These are phyloP conservation scores for Clytia hemisphaerica DNA, from an alignment of 30 jellyfish, hydroid and myxozoan species.

Conservation along the genomic window DNA sequence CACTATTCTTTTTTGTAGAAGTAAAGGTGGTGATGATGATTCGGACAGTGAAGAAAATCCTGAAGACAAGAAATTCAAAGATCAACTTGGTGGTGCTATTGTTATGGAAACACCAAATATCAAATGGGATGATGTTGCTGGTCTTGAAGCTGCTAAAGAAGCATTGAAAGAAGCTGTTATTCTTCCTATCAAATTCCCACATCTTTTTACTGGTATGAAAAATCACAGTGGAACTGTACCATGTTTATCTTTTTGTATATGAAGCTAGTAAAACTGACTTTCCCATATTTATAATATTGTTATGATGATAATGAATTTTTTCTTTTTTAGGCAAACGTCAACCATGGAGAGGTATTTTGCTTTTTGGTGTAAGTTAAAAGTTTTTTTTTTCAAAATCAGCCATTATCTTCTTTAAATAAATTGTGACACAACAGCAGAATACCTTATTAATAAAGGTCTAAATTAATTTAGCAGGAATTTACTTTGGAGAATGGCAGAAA, in stretches of 20 bases:
- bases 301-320: neutral
- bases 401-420: too few relatives aligned
- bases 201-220: constrained; percentile 91
- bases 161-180: constrained; percentile 98
- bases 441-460: too few relatives aligned
- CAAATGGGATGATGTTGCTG: constrained; percentile 99
- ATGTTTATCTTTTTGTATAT: neutral
- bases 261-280: neutral
- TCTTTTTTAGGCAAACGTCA: constrained; percentile 67
- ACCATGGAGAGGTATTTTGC: constrained; percentile 99
- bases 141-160: constrained; percentile 96
- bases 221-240: too few relatives aligned
- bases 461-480: too few relatives aligned
- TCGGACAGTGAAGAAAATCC: constrained; percentile 87
- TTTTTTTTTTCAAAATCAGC: too few relatives aligned
- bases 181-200: constrained; percentile 95
- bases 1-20: too few relatives aligned
- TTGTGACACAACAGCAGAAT: too few relatives aligned
- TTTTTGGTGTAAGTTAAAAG: constrained; percentile 96
- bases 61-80: constrained; percentile 76
- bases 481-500: too few relatives aligned
- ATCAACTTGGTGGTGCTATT: constrained; percentile 93
- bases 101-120: constrained; percentile 91
- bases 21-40: constrained; percentile 70
- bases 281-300: neutral